A percentile compares a stretch with the other conserved stretches of the same genome.
Evolutionary conservation across 2,888 invertebrate genomes (phyloP).

Genomic region (Barypeithes pellucidus): DNA sequence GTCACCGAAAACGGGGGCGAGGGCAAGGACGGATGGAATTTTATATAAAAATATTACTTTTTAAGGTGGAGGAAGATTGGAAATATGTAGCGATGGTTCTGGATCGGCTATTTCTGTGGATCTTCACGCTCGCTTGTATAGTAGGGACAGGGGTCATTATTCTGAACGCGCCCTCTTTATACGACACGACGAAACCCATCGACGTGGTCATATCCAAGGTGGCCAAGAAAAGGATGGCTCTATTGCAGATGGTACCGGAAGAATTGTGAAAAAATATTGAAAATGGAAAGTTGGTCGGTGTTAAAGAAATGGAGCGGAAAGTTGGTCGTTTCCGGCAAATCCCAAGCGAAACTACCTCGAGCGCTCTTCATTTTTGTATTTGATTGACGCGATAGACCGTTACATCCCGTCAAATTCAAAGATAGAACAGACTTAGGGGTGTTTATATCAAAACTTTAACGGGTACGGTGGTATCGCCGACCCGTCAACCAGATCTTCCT

Average conservation of each 20-base stretch:
- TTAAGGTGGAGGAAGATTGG: conserved; percentile 96
- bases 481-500: conserved; percentile 40
- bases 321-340: neutral
- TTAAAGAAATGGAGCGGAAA: neutral
- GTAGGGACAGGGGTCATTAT: conserved; percentile 92
- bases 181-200: conserved; percentile 91
- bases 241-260: conserved; percentile 89
- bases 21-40: no score
- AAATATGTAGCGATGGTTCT: conserved; percentile 97
- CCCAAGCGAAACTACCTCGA: neutral
- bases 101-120: conserved; percentile 96
- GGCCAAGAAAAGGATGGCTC: conserved; percentile 90
- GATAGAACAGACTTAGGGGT: neutral
- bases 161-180: conserved; percentile 92
- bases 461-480: conserved; percentile 2
- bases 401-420: neutral
- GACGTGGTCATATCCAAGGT: conserved; percentile 93
- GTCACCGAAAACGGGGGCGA: no score
- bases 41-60: no score
- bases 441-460: conserved; percentile 25
- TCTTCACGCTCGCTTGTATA: conserved; percentile 94
- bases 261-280: conserved; percentile 64
- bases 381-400: neutral
- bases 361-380: neutral
- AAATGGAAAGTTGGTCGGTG: neutral